phyloP scores from a whole-genome alignment of 1,140 invertebrate genomes.

The Drosophila jambulina region DNA sequence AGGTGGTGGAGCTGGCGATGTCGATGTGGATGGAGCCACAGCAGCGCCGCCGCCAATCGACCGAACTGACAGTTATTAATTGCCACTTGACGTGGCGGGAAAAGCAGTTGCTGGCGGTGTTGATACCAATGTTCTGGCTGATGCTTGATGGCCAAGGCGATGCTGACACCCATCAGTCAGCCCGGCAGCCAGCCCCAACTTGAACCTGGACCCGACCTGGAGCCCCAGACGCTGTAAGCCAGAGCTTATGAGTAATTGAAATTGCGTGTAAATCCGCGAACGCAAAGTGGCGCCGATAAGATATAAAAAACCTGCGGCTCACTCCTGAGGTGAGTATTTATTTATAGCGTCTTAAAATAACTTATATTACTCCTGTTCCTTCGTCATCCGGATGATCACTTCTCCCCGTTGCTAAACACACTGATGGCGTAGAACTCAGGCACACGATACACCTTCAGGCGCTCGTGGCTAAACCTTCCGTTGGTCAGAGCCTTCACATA shows the following conservation, averaged over 20 bases:
- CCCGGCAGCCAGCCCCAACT: background rate
- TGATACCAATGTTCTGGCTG: conserved; percentile 46
- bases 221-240: conserved; percentile 5
- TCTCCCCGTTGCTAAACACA: conserved; percentile 69
- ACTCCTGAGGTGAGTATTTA: conserved; percentile 61
- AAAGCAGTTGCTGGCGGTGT: conserved; percentile 37
- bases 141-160: conserved; percentile 40
- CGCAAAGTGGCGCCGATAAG: conserved; percentile 35
- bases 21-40: conserved; percentile 51
- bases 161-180: conserved; percentile 49
- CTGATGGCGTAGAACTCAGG: conserved; percentile 82
- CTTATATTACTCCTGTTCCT: conserved; percentile 53
- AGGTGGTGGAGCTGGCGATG: conserved; percentile 26
- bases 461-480: conserved; percentile 75
- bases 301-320: conserved; percentile 37
- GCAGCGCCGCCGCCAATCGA: conserved; percentile 64
- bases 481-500: conserved; percentile 76
- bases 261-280: conserved; percentile 56
- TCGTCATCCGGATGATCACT: conserved; percentile 25
- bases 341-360: conserved; percentile 76
- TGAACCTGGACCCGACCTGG: conserved; percentile 18
- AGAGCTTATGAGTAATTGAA: conserved; percentile 66
- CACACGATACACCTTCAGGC: conserved; percentile 75
- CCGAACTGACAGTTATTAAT: conserved; percentile 75
- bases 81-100: conserved; percentile 70